Evolutionary conservation across 1,140 invertebrate genomes (phyloP), one percentile per base, ranked within the genome.

Genomic region (Globodera rostochiensis): DNA sequence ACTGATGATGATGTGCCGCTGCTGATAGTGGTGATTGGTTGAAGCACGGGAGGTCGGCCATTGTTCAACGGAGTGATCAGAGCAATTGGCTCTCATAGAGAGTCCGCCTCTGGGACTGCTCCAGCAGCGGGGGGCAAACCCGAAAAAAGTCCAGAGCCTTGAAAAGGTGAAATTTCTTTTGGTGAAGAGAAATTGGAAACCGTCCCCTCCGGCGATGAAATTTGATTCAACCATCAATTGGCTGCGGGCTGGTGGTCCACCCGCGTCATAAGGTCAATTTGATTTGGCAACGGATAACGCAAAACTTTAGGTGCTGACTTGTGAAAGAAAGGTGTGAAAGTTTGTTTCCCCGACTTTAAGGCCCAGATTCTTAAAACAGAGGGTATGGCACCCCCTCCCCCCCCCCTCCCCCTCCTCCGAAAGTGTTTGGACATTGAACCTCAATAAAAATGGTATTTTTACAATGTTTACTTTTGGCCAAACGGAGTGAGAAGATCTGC

Each of bases 191-290:
- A 64, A 64, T 64, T 64, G 11, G 57, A 64, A 64, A 64, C 57
- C 57, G 57, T 6, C 19, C 57, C 57, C 57, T 4, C 13, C 11
- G 15, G 57, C 13, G 57, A 64, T 64, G 57, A 64, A 64, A 64
- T 64, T 64, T 11, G 57, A 64, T 19, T 64, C 57, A 15, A 1
- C 57, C 57, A 64, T 64, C 57, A 64, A 64, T 64, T 64, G 57
- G 57, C 57, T 19, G 57, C 57, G 5, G 13, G 15, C 57, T 19
- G 36, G 36, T 36, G 13, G 15, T 64, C 57, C 57, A 64, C 13
- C 57, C 57, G 57, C 57, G 57, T 64, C 57, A 64, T 64, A 64
- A 64, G 57, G 57, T 15, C 57, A 64, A 64, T 64, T 64, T 36
- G 11, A 64, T 64, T 36, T 64, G 57, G 57, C 57, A 25, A 64